Evolutionary conservation across 1,140 invertebrate species (phyloP).

Genomic region (Pseudachorutes palmiensis): DNA sequence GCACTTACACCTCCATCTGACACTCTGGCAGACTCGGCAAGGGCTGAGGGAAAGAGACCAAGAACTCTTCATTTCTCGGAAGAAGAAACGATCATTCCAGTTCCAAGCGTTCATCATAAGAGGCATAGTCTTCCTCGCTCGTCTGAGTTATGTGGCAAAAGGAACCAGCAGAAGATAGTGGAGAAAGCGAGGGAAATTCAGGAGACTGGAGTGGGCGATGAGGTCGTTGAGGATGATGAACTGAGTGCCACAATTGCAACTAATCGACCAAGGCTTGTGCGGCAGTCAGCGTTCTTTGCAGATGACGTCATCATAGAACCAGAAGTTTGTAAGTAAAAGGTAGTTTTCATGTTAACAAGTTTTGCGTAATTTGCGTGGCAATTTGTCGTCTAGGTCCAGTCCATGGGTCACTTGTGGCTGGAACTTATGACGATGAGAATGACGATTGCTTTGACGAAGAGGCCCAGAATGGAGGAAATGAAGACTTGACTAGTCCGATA

Average conservation of each 20-base stretch:
- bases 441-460: slow-evolving; percentile 24
- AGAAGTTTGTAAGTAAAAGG: slow-evolving; percentile 25
- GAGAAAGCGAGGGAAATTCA: slow-evolving; percentile 8
- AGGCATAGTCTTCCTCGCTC: background rate
- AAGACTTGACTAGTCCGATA: slow-evolving; percentile 33
- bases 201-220: background rate
- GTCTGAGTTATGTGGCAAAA: background rate
- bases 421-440: slow-evolving; percentile 32
- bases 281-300: slow-evolving; percentile 37
- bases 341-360: background rate
- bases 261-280: slow-evolving; percentile 32
- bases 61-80: slow-evolving; percentile 7
- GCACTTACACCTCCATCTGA: background rate
- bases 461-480: slow-evolving; percentile 29
- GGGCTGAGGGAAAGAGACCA: background rate
- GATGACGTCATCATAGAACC: slow-evolving; percentile 37
- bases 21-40: background rate
- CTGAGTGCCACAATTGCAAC: slow-evolving; percentile 36
- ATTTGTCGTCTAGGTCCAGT: slow-evolving; percentile 19
- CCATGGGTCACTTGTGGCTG: slow-evolving; percentile 29
- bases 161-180: background rate
- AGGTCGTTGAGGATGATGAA: slow-evolving; percentile 33
- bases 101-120: slow-evolving; percentile 6
- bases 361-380: background rate
- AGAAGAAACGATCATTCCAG: slow-evolving; percentile 1